Percentiles rank a stretch among this genome's conserved stretches.
Conservation (phyloP, 2,888 invertebrate species). For the Cepaea hortensis region DNA sequence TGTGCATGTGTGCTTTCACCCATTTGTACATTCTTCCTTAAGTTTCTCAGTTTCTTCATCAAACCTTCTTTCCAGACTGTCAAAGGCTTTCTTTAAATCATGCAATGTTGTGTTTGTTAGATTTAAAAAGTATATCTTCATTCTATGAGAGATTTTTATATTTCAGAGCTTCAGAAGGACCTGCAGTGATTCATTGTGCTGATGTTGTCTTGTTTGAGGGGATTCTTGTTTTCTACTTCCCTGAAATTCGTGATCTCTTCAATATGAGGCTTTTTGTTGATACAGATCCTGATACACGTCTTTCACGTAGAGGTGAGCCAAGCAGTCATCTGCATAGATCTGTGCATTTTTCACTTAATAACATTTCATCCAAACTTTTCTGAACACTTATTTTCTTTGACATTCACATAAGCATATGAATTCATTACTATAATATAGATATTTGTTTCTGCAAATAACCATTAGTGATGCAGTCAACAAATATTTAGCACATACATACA, state of each 20-base stretch:
- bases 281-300: constrained; percentile 97
- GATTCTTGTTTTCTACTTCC: constrained; percentile 97
- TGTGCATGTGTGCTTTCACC: too few relatives aligned
- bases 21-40: too few relatives aligned
- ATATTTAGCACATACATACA: too few relatives aligned
- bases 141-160: constrained; percentile 10
- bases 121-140: not conserved
- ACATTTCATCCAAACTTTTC: not conserved
- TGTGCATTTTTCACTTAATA: not conserved
- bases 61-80: too few relatives aligned
- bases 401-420: too few relatives aligned
- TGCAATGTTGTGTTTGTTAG: not conserved
- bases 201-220: constrained; percentile 98
- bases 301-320: constrained; percentile 90
- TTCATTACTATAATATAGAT: too few relatives aligned
- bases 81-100: not conserved
- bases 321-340: not conserved
- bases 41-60: too few relatives aligned
- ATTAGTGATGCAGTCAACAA: too few relatives aligned
- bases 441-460: too few relatives aligned
- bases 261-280: constrained; percentile 99
- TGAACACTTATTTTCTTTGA: not conserved
- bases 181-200: constrained; percentile 88
- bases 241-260: constrained; percentile 93
- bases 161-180: constrained; percentile 35